A percentile compares a stretch with the other conserved stretches of the same genome.
These are phyloP conservation scores for Apamea monoglypha DNA, from an alignment of 2,888 invertebrate genomes.

Conservation along the genomic window DNA sequence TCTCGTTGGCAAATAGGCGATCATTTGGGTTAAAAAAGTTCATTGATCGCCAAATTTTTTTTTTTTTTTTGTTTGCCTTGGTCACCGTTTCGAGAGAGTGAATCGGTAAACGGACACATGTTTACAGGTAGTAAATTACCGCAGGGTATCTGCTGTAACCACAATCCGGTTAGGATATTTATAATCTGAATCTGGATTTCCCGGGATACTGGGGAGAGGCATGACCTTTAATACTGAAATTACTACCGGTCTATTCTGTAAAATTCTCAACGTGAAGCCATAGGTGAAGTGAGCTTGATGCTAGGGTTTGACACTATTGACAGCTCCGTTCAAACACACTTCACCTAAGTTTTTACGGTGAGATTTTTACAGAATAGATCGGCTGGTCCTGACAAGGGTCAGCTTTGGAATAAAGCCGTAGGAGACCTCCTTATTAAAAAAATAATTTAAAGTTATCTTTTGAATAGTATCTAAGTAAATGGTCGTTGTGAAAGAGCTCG, in stretches of 20 bases:
- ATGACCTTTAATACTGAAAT: background rate
- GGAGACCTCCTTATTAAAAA: too few relatives aligned
- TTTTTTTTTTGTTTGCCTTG: background rate
- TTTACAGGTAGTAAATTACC: background rate
- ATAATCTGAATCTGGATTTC: background rate
- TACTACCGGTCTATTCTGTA: too few relatives aligned
- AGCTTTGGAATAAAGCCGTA: too few relatives aligned
- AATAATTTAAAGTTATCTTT: too few relatives aligned
- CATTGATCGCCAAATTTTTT: background rate
- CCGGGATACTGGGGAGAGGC: background rate
- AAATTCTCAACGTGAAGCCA: too few relatives aligned
- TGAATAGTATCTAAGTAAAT: too few relatives aligned
- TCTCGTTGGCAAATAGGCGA: background rate
- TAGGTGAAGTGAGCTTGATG: too few relatives aligned
- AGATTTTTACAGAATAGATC: too few relatives aligned
- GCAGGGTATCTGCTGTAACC: background rate
- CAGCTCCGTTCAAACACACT: too few relatives aligned
- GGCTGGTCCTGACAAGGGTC: background rate
- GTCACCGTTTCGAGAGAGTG: background rate
- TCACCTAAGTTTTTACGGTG: too few relatives aligned
- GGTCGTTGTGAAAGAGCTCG: too few relatives aligned
- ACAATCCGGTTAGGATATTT: background rate
- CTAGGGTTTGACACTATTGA: too few relatives aligned
- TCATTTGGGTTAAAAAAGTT: conserved; percentile 21
- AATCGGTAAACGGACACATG: background rate